Base-by-base conservation (phyloP, 2,113 vertebrate genomes). In the Cardinalis cardinalis region DNA sequence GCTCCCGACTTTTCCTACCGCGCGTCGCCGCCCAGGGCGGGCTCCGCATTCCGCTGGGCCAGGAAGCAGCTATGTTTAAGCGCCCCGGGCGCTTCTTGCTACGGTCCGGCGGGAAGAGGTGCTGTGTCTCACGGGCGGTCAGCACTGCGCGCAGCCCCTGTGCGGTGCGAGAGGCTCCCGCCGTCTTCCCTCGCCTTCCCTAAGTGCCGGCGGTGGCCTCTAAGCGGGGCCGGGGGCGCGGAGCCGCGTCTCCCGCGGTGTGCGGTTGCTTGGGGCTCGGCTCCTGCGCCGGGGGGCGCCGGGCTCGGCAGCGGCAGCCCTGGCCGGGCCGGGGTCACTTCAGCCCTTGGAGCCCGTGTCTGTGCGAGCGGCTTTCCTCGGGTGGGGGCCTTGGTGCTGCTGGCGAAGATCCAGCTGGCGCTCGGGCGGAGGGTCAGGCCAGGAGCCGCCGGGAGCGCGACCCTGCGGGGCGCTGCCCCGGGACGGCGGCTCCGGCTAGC, bases 261-360 rank as follows among this genome's bases (percentile, higher is more conserved):
- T 5, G 32, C 20, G 9, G 14, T 8, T 28, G 10, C 12, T 10
- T 31, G 31, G 34, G 48, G 25, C 56, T 60, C 44, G 16, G 18
- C 18, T 4, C 18, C 5, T 7, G 18, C 5, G 21, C 38, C 16
- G 8, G 8, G 10, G 18, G 14, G 1, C 7, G 31, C 13, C 11
- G 18, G 28, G 20, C 48, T 60, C 23, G 13, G 53, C 36, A 15
- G 72, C 19, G 14, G 9, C 29, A 12, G 64, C 10, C 4, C 16
- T 4, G 16, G 29, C 14, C 34, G 3, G 17, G 14, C 12, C 7
- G 2, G 16, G 14, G 14, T 21, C 51, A 10, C 5, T 31, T 32
- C 43, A 18, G 36, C 36, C 24, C 18, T 20, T 19, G 56, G 26
- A 18, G 28, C 23, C 20, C 6, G 21, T 7, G 23, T 8, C 34